Conservation (phyloP, 2,113 vertebrate genomes). For the Columba livia region DNA sequence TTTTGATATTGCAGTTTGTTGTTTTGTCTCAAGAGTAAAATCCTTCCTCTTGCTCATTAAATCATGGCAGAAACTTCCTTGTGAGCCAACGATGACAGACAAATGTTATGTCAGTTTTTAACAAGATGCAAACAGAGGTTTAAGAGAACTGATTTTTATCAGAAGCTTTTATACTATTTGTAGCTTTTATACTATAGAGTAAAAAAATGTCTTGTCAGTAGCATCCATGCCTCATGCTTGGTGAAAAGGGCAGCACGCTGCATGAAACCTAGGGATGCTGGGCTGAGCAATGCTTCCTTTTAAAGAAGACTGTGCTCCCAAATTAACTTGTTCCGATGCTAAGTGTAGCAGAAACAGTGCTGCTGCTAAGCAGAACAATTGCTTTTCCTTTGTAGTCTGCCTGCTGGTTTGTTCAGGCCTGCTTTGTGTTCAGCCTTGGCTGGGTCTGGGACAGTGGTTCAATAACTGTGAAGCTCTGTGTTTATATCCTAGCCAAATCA, state of each 20-base stretch:
- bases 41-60: slow-evolving; percentile 15
- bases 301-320: slow-evolving; percentile 65
- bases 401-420: slow-evolving; percentile 61
- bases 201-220: slow-evolving; percentile 34
- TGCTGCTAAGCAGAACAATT: slow-evolving; percentile 72
- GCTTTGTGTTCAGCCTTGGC: slow-evolving; percentile 70
- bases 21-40: slow-evolving; percentile 20
- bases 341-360: slow-evolving; percentile 58
- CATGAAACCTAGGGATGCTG: slow-evolving; percentile 57
- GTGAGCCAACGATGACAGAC: background rate
- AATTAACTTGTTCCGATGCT: slow-evolving; percentile 80
- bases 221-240: slow-evolving; percentile 27
- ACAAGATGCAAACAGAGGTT: slow-evolving; percentile 10
- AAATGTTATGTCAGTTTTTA: slow-evolving; percentile 2
- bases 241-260: slow-evolving; percentile 57
- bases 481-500: slow-evolving; percentile 67
- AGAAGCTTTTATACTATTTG: background rate
- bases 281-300: slow-evolving; percentile 49
- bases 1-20: slow-evolving; percentile 14
- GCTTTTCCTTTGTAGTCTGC: slow-evolving; percentile 58
- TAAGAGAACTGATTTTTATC: slow-evolving; percentile 17
- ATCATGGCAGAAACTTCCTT: background rate
- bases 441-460: slow-evolving; percentile 53
- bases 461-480: slow-evolving; percentile 44
- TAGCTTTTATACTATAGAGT: background rate